A percentile compares a stretch with the other conserved stretches of the same genome.
Evolutionary conservation across 2,113 vertebrate genomes (phyloP).

Genomic region (Caretta caretta): DNA sequence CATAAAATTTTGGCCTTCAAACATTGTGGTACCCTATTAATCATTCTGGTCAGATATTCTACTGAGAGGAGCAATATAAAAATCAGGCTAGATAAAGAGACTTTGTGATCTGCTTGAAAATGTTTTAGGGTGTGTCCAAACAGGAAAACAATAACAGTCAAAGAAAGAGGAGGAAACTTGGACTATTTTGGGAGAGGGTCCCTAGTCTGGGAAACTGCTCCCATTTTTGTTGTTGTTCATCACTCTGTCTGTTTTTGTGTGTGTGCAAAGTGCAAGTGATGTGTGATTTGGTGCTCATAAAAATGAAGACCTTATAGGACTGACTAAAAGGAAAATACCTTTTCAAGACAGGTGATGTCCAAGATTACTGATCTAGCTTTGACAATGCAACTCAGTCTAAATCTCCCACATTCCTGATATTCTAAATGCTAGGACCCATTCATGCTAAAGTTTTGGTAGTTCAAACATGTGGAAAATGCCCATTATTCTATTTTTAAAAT

Average conservation of each 20-base stretch:
- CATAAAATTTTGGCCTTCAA: not conserved
- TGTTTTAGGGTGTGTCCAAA: not conserved
- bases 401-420: not conserved
- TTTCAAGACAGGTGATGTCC: not conserved
- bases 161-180: not conserved
- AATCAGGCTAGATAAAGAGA: not conserved
- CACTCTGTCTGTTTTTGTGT: too few species aligned
- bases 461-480: slow-evolving; percentile 44
- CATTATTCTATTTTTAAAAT: slow-evolving; percentile 6
- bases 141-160: not conserved
- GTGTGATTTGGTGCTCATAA: not conserved
- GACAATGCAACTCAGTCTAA: not conserved
- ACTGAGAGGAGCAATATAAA: not conserved
- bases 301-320: accelerated
- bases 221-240: too few species aligned
- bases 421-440: not conserved
- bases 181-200: not conserved
- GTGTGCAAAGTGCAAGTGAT: too few species aligned
- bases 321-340: not conserved
- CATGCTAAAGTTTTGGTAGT: not conserved
- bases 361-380: not conserved
- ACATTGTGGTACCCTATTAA: not conserved
- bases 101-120: not conserved
- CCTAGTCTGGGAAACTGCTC: too few species aligned
- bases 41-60: not conserved